These are phyloP conservation scores for Chondrosia reniformis DNA, from an alignment of 37 sponge, comb jelly and placozoan species.

Conservation along the genomic window DNA sequence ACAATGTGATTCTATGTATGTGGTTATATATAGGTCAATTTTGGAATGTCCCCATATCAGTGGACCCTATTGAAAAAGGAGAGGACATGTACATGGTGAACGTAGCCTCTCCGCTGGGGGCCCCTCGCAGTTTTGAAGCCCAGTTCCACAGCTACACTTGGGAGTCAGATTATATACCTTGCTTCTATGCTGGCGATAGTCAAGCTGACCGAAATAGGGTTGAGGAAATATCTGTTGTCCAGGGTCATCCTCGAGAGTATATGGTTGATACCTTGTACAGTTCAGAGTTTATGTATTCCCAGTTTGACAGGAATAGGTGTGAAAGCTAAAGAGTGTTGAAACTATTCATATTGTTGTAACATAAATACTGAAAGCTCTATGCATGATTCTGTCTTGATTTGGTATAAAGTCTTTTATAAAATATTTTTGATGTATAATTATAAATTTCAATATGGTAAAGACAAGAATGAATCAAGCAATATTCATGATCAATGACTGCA, in stretches of 20 bases:
- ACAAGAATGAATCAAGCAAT: no score
- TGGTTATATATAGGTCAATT: not conserved
- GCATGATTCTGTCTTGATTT: no score
- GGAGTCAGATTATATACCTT: constrained; percentile 40
- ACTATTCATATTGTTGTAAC: not conserved
- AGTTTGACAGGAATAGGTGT: constrained; percentile 28
- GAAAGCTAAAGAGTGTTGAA: not conserved
- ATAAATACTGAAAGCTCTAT: no score
- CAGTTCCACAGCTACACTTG: constrained; percentile 37
- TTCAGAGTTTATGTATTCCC: constrained; percentile 22
- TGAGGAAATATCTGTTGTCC: constrained; percentile 42
- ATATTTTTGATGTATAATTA: no score
- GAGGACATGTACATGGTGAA: constrained; percentile 31
- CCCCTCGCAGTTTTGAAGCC: constrained; percentile 36
- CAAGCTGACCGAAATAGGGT: constrained; percentile 40
- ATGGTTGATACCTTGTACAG: constrained; percentile 5
- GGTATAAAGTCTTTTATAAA: no score
- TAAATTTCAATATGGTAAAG: no score
- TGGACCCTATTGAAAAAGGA: not conserved
- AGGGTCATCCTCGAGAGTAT: constrained; percentile 49
- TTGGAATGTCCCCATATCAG: not conserved
- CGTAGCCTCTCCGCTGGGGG: not conserved
- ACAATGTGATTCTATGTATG: no score
- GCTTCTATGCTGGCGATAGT: constrained; percentile 60
- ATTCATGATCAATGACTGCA: no score